Evolutionary conservation across 2,113 vertebrate species (phyloP).

Genomic region (Zeus faber): DNA sequence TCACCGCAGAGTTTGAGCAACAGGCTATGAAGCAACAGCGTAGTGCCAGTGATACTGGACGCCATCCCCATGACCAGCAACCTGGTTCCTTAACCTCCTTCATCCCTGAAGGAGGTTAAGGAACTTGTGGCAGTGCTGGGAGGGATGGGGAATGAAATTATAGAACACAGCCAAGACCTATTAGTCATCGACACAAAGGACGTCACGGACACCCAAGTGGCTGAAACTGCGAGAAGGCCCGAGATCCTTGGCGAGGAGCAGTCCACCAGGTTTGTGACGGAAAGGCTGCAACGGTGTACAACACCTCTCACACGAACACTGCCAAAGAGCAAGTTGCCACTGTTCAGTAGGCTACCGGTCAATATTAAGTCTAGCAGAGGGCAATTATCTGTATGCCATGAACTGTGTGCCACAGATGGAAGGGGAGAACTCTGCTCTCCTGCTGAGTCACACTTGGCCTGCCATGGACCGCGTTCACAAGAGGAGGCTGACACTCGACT

Average conservation of each 20-base stretch:
- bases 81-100: not conserved
- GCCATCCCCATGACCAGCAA: slow-evolving; percentile 4
- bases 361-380: not conserved
- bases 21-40: not conserved
- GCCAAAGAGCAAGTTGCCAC: not conserved
- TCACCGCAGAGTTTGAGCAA: slow-evolving; percentile 1
- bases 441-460: no score
- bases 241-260: not conserved
- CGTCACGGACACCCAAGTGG: not conserved
- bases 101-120: not conserved
- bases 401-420: no score
- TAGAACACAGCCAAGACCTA: no score
- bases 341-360: slow-evolving; percentile 1
- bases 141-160: no score
- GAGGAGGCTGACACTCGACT: no score
- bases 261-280: not conserved
- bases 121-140: not conserved
- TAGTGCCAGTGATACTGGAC: not conserved
- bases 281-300: not conserved
- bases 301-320: not conserved
- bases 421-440: no score
- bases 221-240: not conserved
- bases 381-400: no score
- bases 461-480: no score
- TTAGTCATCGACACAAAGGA: slow-evolving; percentile 1